Base-by-base conservation (phyloP, 2,797 vertebrate genomes). In the Sebastes minor region DNA sequence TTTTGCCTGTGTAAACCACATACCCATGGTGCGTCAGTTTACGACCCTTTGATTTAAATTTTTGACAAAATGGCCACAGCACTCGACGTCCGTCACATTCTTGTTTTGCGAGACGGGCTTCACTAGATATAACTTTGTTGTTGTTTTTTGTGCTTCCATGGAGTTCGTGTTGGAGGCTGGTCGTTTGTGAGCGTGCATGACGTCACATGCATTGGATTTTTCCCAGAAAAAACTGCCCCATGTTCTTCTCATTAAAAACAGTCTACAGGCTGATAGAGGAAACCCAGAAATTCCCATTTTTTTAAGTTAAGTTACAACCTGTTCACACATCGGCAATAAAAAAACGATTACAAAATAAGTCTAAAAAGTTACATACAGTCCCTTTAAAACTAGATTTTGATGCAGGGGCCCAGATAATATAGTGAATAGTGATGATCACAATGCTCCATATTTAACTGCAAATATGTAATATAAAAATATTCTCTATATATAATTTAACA, bases 271-370 rank as follows among this genome's bases (percentile, higher is more conserved):
- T 33, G 32, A 33, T 33, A 33, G 32, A 33, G 32, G 32, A 33
- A 33, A 33, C 32, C 32, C 32, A 33, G 32, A 33, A 33, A 32
- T 0, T 32, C 30, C 8, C 2, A 32, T 32, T 32, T 32, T 30
- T 32, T 32, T 3, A 32, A 32, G 30, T 32, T 32, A 32, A 0
- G 0, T 32, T 32, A 33, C 32, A 11, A 33, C 4, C 10, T 33
- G 9, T 33, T 0, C 32, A 33, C 32, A 33, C 32, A 33, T 33
- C 0, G 32, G 32, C 3, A 33, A 33, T 33, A 33, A 11, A 33
- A 33, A 33, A 33, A 33, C 0, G 32, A 0, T 11, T 4, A 33
- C 0, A 33, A 4, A 33, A 33, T 33, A 0, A 0, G 32, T 33
- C 3, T 33, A 10, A 33, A 11, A 33, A 33, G 32, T 33, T 33